Conservation (phyloP, 2,888 invertebrate genomes). For the Sarcophaga rosellei region DNA sequence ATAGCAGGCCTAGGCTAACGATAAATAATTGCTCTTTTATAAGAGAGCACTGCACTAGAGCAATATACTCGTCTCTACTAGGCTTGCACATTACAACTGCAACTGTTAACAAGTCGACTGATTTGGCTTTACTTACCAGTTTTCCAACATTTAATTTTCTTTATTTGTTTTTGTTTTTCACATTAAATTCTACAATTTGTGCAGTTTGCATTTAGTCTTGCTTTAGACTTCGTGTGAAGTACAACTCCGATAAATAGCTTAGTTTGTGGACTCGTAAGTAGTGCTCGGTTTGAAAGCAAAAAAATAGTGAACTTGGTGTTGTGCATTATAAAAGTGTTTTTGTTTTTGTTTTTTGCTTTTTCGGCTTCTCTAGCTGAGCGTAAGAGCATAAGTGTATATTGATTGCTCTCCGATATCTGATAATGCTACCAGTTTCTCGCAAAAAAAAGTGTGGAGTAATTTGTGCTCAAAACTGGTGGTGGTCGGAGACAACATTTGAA, state of each 20-base stretch:
- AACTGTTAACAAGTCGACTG: conserved; percentile 56
- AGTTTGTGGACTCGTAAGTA: conserved; percentile 69
- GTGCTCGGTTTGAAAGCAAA: conserved; percentile 61
- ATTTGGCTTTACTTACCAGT: conserved; percentile 66
- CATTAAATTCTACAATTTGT: conserved; percentile 69
- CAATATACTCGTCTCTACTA: conserved; percentile 44
- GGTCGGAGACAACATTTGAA: conserved; percentile 20
- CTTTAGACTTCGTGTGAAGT: conserved; percentile 81
- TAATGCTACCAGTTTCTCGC: conserved; percentile 13
- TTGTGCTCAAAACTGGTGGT: conserved; percentile 16
- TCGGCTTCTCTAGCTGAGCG: conserved; percentile 24
- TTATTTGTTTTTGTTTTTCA: conserved; percentile 7
- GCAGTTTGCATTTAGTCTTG: conserved; percentile 78
- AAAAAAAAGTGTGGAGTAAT: background rate
- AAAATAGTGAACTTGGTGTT: conserved; percentile 36
- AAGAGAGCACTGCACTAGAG: conserved; percentile 43
- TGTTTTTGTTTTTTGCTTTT: background rate
- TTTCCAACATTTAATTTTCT: conserved; percentile 68
- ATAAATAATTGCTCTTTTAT: conserved; percentile 38
- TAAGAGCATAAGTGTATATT: conserved; percentile 37
- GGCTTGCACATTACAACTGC: background rate
- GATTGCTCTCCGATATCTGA: background rate
- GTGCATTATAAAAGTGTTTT: background rate
- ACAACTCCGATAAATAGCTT: conserved; percentile 71
- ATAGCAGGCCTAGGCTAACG: background rate